Evolutionary conservation across 2,888 invertebrate genomes (phyloP).

Genomic region (Drosophila recens): DNA sequence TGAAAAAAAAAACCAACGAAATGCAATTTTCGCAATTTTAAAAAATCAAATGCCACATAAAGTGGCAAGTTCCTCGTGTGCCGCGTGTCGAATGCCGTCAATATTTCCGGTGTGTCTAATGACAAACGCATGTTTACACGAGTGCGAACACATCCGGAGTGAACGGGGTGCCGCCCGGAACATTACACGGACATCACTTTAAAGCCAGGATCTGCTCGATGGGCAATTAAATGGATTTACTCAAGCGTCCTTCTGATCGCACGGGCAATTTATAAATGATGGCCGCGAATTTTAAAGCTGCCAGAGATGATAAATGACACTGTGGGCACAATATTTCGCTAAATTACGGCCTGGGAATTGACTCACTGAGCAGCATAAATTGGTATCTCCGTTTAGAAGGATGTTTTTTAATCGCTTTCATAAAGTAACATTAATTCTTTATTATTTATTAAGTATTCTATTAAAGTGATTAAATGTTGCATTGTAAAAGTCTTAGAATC

Average conservation of each 20-base stretch:
- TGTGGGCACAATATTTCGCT: constrained; percentile 39
- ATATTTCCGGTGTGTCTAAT: constrained; percentile 81
- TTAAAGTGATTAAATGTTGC: too few species aligned
- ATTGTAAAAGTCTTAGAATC: too few species aligned
- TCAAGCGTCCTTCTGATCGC: constrained; percentile 68
- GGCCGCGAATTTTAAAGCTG: constrained; percentile 54
- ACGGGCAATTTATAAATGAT: constrained; percentile 78
- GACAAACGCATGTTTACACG: constrained; percentile 82
- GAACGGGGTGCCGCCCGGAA: constrained; percentile 64
- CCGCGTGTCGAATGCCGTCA: constrained; percentile 76
- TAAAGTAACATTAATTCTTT: too few species aligned
- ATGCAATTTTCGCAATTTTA: constrained; percentile 61
- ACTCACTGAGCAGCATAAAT: not conserved
- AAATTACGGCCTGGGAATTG: constrained; percentile 8
- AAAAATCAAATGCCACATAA: constrained; percentile 78
- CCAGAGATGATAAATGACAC: constrained; percentile 59
- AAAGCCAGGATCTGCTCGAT: constrained; percentile 41
- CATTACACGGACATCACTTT: constrained; percentile 72
- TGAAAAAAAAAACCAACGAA: constrained; percentile 40
- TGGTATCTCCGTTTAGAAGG: not conserved
- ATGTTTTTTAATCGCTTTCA: too few species aligned
- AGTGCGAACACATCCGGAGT: constrained; percentile 76
- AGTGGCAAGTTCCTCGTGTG: constrained; percentile 66
- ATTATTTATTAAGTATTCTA: too few species aligned
- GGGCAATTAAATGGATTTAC: constrained; percentile 79